These are phyloP conservation scores for Diabrotica undecimpunctata DNA, from an alignment of 1,140 invertebrate species.

Conservation along the genomic window DNA sequence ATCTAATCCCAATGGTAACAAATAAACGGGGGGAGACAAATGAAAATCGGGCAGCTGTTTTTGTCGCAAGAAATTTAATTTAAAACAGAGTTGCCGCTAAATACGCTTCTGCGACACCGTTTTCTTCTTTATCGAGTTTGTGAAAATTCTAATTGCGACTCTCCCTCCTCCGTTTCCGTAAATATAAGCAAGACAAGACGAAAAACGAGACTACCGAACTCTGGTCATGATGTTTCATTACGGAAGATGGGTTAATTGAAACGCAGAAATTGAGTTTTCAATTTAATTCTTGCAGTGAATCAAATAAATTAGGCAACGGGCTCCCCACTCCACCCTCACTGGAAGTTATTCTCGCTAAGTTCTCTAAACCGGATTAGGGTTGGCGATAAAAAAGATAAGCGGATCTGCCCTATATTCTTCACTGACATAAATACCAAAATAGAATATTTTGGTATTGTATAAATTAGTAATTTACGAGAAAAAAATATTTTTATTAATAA, in stretches of 20 bases:
- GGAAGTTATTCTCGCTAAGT: too few species aligned
- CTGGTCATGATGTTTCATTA: constrained; percentile 2
- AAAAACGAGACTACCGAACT: background rate
- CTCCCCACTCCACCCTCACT: too few species aligned
- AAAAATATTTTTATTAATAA: too few species aligned
- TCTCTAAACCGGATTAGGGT: too few species aligned
- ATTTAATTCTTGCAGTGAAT: constrained; percentile 1
- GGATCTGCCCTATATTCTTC: too few species aligned
- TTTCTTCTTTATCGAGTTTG: background rate
- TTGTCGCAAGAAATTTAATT: background rate
- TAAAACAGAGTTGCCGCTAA: background rate
- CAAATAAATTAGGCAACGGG: background rate
- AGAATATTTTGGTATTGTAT: too few species aligned
- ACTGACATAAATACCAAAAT: too few species aligned
- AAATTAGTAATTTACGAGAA: too few species aligned
- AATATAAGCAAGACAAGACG: constrained; percentile 3
- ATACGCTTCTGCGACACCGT: background rate
- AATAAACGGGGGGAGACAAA: background rate
- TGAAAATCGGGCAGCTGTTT: background rate
- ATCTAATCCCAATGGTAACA: too few species aligned
- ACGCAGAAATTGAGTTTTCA: constrained; percentile 1
- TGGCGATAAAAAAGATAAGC: too few species aligned
- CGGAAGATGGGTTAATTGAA: background rate
- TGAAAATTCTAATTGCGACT: background rate
- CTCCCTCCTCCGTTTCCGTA: background rate